Evolutionary conservation across 2,888 invertebrate genomes (phyloP), one percentile per base, ranked within the genome.

Genomic region (Epirrita christyi): DNA sequence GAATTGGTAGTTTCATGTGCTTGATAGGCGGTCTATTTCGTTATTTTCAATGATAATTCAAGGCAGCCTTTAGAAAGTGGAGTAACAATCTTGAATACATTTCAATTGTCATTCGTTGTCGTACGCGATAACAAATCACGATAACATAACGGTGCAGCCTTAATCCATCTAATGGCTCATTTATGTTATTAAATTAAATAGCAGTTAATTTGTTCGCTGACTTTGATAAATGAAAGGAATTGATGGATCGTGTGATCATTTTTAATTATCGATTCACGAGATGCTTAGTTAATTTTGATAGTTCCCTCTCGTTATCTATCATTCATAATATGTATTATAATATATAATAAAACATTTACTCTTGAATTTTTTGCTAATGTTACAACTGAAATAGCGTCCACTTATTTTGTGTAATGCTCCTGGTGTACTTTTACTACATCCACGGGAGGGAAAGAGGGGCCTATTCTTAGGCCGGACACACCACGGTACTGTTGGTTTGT

Each of bases 51-150:
- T 14, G 27, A 44, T 55, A 49, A 32, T 44, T 49, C 15, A 32
- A 38, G 8, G 21, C 28, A 14, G 14, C n/a, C 37, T 59, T 47
- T 61, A 55, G 57, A 55, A 57, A 61, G 61, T 44, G 21, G 45
- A 14, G 5, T 50, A 40, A 51, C 53, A 34, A 53, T 46, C 34
- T 29, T 29, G 38, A 50, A 44, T 47, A 47, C 43, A 48, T 46
- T 54, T 60, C 63, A 63, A 60, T 63, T 60, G 63, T 63, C 57
- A 55, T 55, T 29, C 28, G 42, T 61, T 49, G 59, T 55, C 44
- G 32, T 32, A 32, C 46, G 48, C 54, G 61, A 59, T 59, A 51
- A 57, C 38, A 38, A 45, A 48, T 48, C 51, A 55, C 52, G 61
- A 57, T 59, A 38, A 37, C 49, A 43, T 59, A 59, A 52, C 59